Base-by-base conservation (phyloP, 2,888 invertebrate species). In the Lasioglossum figueresi region DNA sequence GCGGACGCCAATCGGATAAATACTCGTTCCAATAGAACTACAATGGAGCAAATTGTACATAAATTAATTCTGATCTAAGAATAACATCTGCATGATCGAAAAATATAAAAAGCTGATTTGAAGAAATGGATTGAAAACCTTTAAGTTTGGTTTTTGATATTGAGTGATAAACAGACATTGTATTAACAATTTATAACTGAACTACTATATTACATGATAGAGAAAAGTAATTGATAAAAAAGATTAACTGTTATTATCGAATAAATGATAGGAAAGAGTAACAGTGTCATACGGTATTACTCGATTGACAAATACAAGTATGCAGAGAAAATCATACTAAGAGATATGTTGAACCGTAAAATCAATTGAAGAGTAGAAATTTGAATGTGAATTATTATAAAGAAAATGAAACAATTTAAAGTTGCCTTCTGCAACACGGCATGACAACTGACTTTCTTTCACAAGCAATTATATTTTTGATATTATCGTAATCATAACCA, bases 1-100 rank as follows among this genome's bases (percentile, higher is more conserved):
- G 98, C 98, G 91, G 97, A 97, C 31, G 98, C 99, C 90, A 99
- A 96, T 75, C 98, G 97, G 81, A 99, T 95, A 93, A 99, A 97
- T 23, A 99, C 98, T 89, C 98, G 96, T 95, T 99, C 99, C 93
- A 99, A 95, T 76, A 99, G 96, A 95, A 97, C 98, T 98, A 92
- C 79, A 96, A 95, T 77, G 78, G 88, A 90, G 87, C 79, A 84
- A 74, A 43, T 76, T 76, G 79, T 31, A 70, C 19, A 66, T 70
- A 37, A 52, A 31, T 66, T 40, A 40, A 37, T 48, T 37, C 76
- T 43, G 0, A 43, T 43, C 43, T 43, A 43, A 43, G 43, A 48
- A 70, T 34, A 66, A 77, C 34, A 66, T 71, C 16, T 5, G 2
- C 2, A 10, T 8, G 34, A 66, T 23, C 34, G 1, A 66, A 34